Percentiles rank a stretch among this genome's conserved stretches.
Evolutionary conservation across 2,113 vertebrate genomes (phyloP).

Genomic region (Toxotes chatareus): DNA sequence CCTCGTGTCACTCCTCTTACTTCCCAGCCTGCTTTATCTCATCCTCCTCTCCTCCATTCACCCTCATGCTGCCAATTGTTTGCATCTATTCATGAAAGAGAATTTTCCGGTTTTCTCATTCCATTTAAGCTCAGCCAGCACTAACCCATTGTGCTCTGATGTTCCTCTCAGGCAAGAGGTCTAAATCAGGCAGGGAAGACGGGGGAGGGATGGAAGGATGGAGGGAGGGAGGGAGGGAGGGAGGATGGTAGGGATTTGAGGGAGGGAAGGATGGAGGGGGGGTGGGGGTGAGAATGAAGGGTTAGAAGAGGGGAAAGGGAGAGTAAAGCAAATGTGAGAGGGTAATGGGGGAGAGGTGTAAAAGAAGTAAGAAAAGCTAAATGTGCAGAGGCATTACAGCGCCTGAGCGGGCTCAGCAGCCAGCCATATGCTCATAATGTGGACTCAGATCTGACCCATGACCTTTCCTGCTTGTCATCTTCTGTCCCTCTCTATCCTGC

Average conservation of each 20-base stretch:
- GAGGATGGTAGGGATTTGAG: conserved; percentile 26
- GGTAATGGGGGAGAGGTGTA: conserved; percentile 33
- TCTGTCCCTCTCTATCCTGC: background rate
- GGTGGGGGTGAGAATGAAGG: conserved; percentile 22
- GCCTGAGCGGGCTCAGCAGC: conserved; percentile 36
- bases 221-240: conserved; percentile 16
- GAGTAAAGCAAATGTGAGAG: conserved; percentile 37
- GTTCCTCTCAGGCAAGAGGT: conserved; percentile 78
- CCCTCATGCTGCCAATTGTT: conserved; percentile 69
- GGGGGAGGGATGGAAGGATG: conserved; percentile 30
- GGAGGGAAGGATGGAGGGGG: background rate
- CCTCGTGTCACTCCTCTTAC: conserved; percentile 31
- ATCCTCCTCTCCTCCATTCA: conserved; percentile 40
- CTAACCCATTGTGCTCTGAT: conserved; percentile 75
- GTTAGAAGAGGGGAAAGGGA: conserved; percentile 32
- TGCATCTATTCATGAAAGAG: conserved; percentile 79
- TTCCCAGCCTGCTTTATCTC: conserved; percentile 32
- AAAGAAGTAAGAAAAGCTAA: conserved; percentile 25
- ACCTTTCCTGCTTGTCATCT: conserved; percentile 37
- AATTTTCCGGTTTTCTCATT: conserved; percentile 82
- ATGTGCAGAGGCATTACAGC: conserved; percentile 45
- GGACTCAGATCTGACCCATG: conserved; percentile 43
- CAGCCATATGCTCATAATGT: conserved; percentile 43
- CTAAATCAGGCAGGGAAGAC: conserved; percentile 71
- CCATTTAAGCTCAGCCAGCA: conserved; percentile 80